Conservation (phyloP, 2,113 vertebrate genomes). For the Octodon degus region DNA sequence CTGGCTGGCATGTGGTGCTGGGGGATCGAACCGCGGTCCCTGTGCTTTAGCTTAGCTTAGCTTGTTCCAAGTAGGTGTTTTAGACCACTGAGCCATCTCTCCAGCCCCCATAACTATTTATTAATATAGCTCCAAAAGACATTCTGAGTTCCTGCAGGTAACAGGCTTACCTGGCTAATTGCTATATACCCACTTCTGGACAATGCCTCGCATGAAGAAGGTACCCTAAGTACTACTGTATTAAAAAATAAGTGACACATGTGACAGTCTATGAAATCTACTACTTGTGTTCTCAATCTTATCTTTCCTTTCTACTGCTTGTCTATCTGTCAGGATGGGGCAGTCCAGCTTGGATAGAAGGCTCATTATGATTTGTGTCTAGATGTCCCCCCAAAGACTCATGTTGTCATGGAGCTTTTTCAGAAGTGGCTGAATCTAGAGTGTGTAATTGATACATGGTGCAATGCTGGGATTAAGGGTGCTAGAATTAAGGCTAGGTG, state of each 20-base stretch:
- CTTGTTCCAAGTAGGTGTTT: too few species aligned
- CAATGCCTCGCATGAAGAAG: background rate
- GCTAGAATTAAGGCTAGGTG: background rate
- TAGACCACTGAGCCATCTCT: too few species aligned
- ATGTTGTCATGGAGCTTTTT: background rate
- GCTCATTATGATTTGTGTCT: background rate
- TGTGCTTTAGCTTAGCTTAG: too few species aligned
- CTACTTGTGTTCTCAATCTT: background rate
- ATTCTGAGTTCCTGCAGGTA: background rate
- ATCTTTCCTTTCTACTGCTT: background rate
- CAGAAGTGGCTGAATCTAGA: background rate
- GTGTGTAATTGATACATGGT: background rate
- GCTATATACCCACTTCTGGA: background rate
- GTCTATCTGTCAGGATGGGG: background rate
- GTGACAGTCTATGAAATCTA: background rate
- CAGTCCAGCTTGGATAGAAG: background rate
- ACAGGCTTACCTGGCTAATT: background rate
- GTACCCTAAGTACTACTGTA: background rate
- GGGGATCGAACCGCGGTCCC: too few species aligned
- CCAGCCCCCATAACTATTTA: background rate
- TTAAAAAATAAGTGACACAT: background rate
- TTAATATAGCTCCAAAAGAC: background rate
- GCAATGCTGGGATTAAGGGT: background rate
- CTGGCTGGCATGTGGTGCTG: too few species aligned
- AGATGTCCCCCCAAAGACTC: background rate